Conservation (phyloP, 2,888 invertebrate species). For the Clivina fossor region DNA sequence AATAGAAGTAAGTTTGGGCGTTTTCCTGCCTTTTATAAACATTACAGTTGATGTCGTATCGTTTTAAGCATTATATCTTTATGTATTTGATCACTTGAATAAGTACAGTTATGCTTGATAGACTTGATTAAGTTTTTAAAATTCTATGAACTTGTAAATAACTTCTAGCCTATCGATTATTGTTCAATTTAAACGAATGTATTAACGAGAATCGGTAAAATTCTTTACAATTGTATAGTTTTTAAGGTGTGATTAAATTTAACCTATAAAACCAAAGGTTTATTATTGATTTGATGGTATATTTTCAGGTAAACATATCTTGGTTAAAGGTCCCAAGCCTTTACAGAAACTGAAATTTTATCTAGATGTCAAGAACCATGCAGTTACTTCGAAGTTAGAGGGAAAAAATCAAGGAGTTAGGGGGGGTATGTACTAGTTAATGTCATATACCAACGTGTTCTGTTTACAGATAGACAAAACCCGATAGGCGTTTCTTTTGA, state of each 20-base stretch:
- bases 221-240: slow-evolving; percentile 7
- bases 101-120: slow-evolving; percentile 25
- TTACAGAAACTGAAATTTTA: slow-evolving; percentile 72
- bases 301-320: slow-evolving; percentile 41
- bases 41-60: slow-evolving; percentile 22
- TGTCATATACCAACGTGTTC: slow-evolving; percentile 24
- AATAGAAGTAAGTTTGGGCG: slow-evolving; percentile 23
- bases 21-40: slow-evolving; percentile 13
- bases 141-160: slow-evolving; percentile 12
- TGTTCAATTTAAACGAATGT: background rate
- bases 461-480: slow-evolving; percentile 14
- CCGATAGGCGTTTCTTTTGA: slow-evolving; percentile 16
- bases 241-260: slow-evolving; percentile 10
- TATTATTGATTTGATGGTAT: slow-evolving; percentile 31
- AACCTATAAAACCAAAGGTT: slow-evolving; percentile 32
- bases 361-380: slow-evolving; percentile 74
- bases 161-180: background rate
- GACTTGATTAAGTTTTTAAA: slow-evolving; percentile 13
- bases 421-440: slow-evolving; percentile 63
- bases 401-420: slow-evolving; percentile 69
- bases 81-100: slow-evolving; percentile 19
- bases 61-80: slow-evolving; percentile 15
- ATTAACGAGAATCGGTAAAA: no score
- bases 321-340: slow-evolving; percentile 57
- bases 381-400: slow-evolving; percentile 65